Evolutionary conservation across 2,797 vertebrate genomes (phyloP).

Genomic region (Myotis vivesi): DNA sequence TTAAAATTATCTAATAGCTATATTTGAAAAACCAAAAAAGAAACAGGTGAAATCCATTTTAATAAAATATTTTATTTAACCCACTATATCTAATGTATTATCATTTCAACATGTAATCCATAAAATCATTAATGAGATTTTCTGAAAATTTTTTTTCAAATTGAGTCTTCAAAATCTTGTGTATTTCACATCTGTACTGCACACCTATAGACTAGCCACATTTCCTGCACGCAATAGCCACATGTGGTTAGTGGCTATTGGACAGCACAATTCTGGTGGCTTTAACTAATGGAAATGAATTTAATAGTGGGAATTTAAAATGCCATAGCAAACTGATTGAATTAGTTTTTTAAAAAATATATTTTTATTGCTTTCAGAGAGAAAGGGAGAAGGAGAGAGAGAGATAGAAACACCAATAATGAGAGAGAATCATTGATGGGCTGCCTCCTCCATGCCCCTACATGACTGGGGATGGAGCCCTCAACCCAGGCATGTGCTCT

Average conservation of each 20-base stretch:
- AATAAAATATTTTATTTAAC: neutral
- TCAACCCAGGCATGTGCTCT: no score
- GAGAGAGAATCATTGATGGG: no score
- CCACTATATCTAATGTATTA: neutral
- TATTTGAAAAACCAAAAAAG: slow-evolving; percentile 11
- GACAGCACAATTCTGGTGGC: neutral
- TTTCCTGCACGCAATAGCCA: neutral
- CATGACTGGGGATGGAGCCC: no score
- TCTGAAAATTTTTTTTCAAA: neutral
- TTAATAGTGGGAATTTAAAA: neutral
- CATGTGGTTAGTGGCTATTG: neutral
- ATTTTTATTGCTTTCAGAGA: no score
- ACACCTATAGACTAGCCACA: neutral
- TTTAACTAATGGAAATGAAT: neutral
- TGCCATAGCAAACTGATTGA: neutral
- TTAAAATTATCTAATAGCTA: neutral
- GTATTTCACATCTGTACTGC: neutral
- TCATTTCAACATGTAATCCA: neutral
- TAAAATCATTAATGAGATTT: neutral
- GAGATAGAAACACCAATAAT: no score
- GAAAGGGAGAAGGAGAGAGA: no score
- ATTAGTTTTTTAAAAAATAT: no score
- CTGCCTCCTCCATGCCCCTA: no score
- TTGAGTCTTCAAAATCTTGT: neutral
- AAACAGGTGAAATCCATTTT: neutral